Evolutionary conservation across 2,113 vertebrate species (phyloP), one percentile per base, ranked within the genome.

Genomic region (Caranx melampygus): DNA sequence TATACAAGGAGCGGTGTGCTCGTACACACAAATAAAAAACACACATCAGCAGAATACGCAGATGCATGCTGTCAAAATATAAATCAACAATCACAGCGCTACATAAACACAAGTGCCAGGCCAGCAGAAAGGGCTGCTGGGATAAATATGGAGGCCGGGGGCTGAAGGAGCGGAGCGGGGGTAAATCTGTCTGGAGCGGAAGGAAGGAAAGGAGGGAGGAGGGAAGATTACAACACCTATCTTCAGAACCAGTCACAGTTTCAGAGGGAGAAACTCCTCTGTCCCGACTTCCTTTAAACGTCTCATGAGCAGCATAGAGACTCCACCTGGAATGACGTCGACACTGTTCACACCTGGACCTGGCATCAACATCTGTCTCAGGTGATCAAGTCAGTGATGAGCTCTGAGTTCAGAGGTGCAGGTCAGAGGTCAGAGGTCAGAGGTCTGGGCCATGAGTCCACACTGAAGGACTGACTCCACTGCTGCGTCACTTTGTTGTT

Each of bases 31-130:
- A 63, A 88, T 60, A 78, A 83, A 90, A 92, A 81, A 65, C 64
- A 82, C 87, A 89, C 86, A 89, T 94, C 92, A 95, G 94, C 94
- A 94, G 86, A 94, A 95, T 92, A 91, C 89, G 82, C 93, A 94
- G 92, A 95, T 92, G 93, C 79, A 81, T 72, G 84, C 92, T 93
- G 94, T 94, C 94, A 94, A 92, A 93, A 88, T 91, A 90, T 94
- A 94, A 95, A 94, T 95, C 93, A 94, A 91, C 92, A 92, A 92
- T 92, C 87, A 90, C 72, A 74, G 90, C 85, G 85, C 86, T 83
- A 93, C 93, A 94, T 92, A 93, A 94, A 94, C 90, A 86, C 87
- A 90, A 94, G 83, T 92, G 93, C 93, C 89, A 93, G 91, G 82
- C 88, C 93, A 94, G 92, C 94, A 94, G 88, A 94, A 94, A 88